Evolutionary conservation across 2,113 vertebrate genomes (phyloP).

Genomic region (Condylura cristata): DNA sequence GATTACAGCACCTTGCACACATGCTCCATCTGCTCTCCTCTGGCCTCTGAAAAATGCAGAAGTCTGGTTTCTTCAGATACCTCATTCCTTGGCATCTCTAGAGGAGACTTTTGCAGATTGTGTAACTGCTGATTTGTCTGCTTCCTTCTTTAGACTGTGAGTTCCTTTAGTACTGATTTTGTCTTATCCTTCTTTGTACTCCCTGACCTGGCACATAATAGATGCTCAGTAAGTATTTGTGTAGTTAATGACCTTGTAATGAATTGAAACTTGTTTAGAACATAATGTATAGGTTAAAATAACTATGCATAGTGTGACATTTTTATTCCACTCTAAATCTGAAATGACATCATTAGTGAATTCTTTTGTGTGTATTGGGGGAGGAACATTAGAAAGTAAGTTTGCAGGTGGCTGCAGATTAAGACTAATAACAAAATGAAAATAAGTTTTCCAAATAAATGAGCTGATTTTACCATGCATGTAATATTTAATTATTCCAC

Average conservation of each 20-base stretch:
- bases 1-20: neutral
- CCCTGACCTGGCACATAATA: neutral
- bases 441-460: neutral
- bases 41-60: neutral
- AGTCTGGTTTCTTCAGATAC: neutral
- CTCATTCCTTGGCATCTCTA: neutral
- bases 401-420: neutral
- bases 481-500: neutral
- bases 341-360: neutral
- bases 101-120: neutral
- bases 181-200: neutral
- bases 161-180: neutral
- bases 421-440: constrained; percentile 1
- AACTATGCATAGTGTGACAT: neutral
- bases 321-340: neutral
- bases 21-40: neutral
- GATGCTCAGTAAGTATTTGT: neutral
- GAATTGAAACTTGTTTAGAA: neutral
- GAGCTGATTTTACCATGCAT: neutral
- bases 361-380: neutral
- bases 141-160: neutral
- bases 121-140: neutral
- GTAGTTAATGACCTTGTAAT: constrained; percentile 3
- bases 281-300: neutral
- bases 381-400: neutral